A percentile compares a stretch with the other conserved stretches of the same genome.
Evolutionary conservation across 2,797 vertebrate genomes (phyloP).

Genomic region (Nannoperca australis): DNA sequence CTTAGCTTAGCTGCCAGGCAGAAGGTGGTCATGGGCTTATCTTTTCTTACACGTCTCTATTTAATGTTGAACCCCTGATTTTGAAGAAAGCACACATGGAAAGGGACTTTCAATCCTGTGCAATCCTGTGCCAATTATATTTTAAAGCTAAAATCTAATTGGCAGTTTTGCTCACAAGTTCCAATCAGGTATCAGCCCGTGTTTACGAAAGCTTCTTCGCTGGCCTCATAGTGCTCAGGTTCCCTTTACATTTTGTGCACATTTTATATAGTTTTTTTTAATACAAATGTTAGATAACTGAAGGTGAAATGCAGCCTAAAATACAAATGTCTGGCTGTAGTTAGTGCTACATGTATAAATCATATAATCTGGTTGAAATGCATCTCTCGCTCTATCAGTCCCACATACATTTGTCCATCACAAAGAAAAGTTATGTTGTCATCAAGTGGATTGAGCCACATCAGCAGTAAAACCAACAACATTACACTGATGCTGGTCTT

Average conservation of each 20-base stretch:
- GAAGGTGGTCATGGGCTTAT: slow-evolving; percentile 52
- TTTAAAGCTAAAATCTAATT: slow-evolving; percentile 1
- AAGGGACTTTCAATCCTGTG: not conserved
- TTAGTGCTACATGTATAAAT: not conserved
- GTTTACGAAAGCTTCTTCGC: not conserved
- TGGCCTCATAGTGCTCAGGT: not conserved
- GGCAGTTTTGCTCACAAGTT: not conserved
- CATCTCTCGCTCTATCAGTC: slow-evolving; percentile 3
- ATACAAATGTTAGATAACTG: not conserved
- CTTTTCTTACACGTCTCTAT: slow-evolving; percentile 42
- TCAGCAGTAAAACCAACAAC: slow-evolving; percentile 15
- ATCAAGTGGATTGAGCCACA: not conserved
- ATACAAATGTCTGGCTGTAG: not conserved
- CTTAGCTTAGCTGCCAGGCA: slow-evolving; percentile 47
- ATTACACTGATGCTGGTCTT: slow-evolving; percentile 5
- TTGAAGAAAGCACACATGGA: slow-evolving; percentile 8
- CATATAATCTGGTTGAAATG: not conserved
- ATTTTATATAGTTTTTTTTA: not conserved
- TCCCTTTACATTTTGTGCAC: not conserved
- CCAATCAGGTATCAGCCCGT: not conserved
- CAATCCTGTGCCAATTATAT: too few relatives aligned
- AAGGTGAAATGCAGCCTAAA: not conserved
- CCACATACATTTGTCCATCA: slow-evolving; percentile 7
- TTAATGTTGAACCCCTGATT: slow-evolving; percentile 26
- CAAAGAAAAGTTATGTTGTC: slow-evolving; percentile 17